phyloP scores from a whole-genome alignment of 1,140 invertebrate genomes.

The Ceratoteleas bidentatus region DNA sequence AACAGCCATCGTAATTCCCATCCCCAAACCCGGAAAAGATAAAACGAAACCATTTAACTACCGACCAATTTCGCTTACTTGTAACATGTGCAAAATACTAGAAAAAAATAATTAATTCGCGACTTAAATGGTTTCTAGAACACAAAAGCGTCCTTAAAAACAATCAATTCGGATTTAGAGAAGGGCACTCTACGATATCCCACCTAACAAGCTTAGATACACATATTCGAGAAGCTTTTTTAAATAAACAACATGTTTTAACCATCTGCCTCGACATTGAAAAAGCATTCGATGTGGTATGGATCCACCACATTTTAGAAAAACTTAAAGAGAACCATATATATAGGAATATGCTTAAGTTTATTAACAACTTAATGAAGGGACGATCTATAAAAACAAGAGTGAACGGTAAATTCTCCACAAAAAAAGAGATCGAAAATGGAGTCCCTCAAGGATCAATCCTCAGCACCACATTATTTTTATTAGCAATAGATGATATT shows the following conservation, averaged over 20 bases:
- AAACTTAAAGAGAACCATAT: constrained; percentile 32
- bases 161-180: constrained; percentile 55
- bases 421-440: background rate
- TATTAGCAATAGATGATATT: constrained; percentile 53
- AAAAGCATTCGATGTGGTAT: too few species aligned
- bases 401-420: constrained; percentile 26
- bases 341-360: constrained; percentile 22
- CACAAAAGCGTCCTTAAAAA: constrained; percentile 43
- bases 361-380: constrained; percentile 42
- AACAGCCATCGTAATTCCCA: constrained; percentile 64
- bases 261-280: constrained; percentile 64
- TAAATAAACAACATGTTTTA: constrained; percentile 57
- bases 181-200: constrained; percentile 57
- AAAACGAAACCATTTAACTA: constrained; percentile 58
- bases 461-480: constrained; percentile 62
- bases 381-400: constrained; percentile 24
- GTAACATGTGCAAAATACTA: constrained; percentile 67
- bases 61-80: constrained; percentile 66
- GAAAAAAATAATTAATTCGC: constrained; percentile 66
- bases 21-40: constrained; percentile 71
- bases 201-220: constrained; percentile 54
- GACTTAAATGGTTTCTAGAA: constrained; percentile 36
- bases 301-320: constrained; percentile 30
- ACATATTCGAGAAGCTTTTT: constrained; percentile 60
- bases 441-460: constrained; percentile 17